A percentile compares a stretch with the other conserved stretches of the same genome.
Conservation (phyloP, 2,113 vertebrate species). For the Dendrocopos noguchii region DNA sequence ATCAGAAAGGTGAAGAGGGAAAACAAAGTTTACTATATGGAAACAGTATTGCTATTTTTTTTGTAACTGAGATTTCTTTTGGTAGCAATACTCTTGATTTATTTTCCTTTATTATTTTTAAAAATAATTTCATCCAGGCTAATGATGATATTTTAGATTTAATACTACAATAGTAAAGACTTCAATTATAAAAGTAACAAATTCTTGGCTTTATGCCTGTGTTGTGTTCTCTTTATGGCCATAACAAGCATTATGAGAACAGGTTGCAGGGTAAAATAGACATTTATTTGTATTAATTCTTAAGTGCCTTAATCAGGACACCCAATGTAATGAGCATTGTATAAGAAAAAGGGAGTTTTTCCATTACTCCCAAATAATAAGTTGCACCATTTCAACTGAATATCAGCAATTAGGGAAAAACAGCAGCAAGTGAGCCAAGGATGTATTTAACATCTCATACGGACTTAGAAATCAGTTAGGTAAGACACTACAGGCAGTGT, state of each 20-base stretch:
- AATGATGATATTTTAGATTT: not conserved
- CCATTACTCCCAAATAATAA: not conserved
- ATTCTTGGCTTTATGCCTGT: not conserved
- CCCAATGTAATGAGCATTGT: not conserved
- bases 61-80: not conserved
- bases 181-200: not conserved
- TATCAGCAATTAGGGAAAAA: not conserved
- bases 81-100: not conserved
- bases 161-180: not conserved
- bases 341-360: not conserved
- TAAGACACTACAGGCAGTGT: not conserved
- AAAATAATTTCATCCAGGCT: not conserved
- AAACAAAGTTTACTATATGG: not conserved
- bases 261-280: not conserved
- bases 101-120: not conserved
- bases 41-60: not conserved
- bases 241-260: not conserved
- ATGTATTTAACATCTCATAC: not conserved
- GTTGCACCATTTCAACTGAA: not conserved
- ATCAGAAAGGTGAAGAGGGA: not conserved
- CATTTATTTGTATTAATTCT: not conserved
- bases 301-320: not conserved
- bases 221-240: not conserved
- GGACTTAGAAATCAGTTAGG: not conserved
- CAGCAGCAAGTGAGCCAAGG: not conserved